Evolutionary conservation across 2,797 vertebrate species (phyloP).

Genomic region (Babyrousa celebensis): DNA sequence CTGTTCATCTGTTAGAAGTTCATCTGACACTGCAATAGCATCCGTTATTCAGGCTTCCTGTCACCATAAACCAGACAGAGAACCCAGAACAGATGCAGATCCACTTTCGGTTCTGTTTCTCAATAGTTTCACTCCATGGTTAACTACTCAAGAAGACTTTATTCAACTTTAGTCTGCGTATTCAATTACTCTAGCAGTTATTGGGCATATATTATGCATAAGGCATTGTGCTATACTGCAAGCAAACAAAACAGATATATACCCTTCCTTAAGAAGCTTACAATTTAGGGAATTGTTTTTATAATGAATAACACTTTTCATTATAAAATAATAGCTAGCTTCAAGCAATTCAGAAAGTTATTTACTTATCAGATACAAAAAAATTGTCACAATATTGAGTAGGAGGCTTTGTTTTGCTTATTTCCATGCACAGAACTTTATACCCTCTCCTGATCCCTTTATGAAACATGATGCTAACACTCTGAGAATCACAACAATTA

Average conservation of each 20-base stretch:
- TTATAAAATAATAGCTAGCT: not conserved
- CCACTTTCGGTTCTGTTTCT: not conserved
- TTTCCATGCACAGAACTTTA: not conserved
- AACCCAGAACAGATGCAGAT: not conserved
- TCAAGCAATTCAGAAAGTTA: not conserved
- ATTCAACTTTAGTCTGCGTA: not conserved
- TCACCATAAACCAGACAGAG: not conserved
- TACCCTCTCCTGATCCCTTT: not conserved
- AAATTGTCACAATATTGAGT: not conserved
- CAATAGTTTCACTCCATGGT: not conserved
- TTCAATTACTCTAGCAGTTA: not conserved
- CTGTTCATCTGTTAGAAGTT: not conserved
- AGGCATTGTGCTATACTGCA: not conserved
- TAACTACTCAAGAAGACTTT: not conserved
- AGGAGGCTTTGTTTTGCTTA: not conserved
- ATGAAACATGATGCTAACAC: not conserved
- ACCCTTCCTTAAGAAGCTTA: not conserved
- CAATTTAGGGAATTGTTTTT: not conserved
- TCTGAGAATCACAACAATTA: not conserved
- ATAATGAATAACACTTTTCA: not conserved
- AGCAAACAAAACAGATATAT: not conserved
- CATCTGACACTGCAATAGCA: too few species aligned
- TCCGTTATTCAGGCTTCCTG: not conserved
- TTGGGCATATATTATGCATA: not conserved
- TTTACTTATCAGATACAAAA: not conserved